A percentile compares a stretch with the other conserved stretches of the same genome.
Conservation (phyloP, 2,113 vertebrate genomes). For the Eolophus roseicapilla region DNA sequence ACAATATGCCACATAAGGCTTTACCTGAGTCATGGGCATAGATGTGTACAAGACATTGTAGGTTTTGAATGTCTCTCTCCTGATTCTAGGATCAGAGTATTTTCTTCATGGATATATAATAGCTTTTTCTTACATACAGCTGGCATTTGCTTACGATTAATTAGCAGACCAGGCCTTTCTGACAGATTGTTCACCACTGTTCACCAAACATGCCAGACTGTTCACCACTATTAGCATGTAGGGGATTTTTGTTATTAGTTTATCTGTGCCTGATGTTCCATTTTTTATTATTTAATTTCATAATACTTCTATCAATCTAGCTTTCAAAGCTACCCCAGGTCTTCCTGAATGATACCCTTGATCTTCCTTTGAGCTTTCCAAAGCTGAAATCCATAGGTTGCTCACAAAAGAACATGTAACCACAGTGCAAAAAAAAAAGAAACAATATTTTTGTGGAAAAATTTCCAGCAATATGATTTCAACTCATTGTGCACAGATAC, state of each 20-base stretch:
- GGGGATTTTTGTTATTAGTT: background rate
- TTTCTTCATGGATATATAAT: background rate
- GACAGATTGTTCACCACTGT: no score
- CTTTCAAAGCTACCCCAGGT: background rate
- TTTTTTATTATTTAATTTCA: background rate
- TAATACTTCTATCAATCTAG: background rate
- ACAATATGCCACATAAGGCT: background rate
- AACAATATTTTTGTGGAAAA: background rate
- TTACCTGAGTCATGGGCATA: background rate
- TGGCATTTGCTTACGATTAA: background rate
- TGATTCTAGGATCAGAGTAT: background rate
- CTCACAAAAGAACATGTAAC: background rate
- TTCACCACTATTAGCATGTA: background rate
- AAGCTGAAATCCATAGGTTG: background rate
- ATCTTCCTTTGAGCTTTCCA: background rate
- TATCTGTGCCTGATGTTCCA: background rate
- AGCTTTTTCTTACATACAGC: background rate
- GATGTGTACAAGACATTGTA: background rate
- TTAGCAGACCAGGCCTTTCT: background rate
- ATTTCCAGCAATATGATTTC: background rate
- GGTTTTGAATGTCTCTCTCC: background rate
- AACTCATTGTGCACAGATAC: background rate
- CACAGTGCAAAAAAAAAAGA: background rate
- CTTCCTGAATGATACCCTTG: background rate
- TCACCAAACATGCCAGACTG: background rate